A percentile compares a stretch with the other conserved stretches of the same genome.
Conservation (phyloP, 2,113 vertebrate species). For the Lutjanus erythropterus region DNA sequence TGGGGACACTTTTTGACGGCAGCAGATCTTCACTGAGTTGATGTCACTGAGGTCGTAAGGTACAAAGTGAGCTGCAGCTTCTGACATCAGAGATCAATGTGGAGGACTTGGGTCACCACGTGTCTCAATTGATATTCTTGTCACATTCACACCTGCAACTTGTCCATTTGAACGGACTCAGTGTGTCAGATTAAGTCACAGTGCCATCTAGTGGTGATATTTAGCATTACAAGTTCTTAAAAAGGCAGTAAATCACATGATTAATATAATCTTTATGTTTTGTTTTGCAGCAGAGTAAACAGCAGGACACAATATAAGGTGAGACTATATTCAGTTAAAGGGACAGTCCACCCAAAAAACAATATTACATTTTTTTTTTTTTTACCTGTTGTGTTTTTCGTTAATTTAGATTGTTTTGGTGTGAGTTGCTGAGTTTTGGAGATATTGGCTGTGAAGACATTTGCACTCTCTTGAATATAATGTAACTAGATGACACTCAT, state of each 20-base stretch:
- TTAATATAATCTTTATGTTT: neutral
- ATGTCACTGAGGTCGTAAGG: slow-evolving; percentile 42
- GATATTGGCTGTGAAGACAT: no score
- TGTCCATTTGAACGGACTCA: neutral
- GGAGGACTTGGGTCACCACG: slow-evolving; percentile 39
- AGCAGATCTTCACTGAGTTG: slow-evolving; percentile 38
- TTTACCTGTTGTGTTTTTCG: no score
- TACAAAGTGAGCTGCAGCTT: slow-evolving; percentile 35
- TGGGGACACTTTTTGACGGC: slow-evolving; percentile 30
- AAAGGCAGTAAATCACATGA: neutral
- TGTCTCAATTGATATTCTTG: slow-evolving; percentile 29
- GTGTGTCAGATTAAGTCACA: slow-evolving; percentile 25
- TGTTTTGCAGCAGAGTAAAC: slow-evolving; percentile 50
- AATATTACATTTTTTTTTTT: no score
- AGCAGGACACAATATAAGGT: slow-evolving; percentile 44
- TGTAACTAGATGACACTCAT: no score
- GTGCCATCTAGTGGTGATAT: slow-evolving; percentile 57
- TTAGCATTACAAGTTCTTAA: neutral
- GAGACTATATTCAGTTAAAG: neutral
- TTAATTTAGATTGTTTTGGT: no score
- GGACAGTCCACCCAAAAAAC: no score
- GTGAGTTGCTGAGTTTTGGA: no score
- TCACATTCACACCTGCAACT: slow-evolving; percentile 25
- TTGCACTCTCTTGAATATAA: no score
- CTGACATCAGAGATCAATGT: slow-evolving; percentile 64